Base-by-base conservation (phyloP, 2,113 vertebrate genomes). In the Cariama cristata region DNA sequence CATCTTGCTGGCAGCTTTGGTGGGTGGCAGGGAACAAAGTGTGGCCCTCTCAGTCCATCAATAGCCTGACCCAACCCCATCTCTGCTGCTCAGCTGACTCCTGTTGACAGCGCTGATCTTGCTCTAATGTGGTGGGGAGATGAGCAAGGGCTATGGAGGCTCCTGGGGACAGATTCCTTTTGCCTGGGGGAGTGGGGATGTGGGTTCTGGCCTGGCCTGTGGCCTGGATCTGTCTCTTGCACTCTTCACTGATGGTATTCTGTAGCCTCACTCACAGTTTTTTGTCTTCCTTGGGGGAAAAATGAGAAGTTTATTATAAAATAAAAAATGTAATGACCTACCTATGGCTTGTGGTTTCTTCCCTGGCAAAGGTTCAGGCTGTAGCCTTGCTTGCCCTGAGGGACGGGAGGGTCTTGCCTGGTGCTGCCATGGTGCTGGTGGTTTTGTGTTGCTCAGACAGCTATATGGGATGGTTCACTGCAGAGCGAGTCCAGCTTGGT, bases 281-380 rank as follows among this genome's bases (percentile, higher is more conserved):
- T 90, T 84, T 94, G 89, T 96, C 91, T 97, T 97, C 95, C 84
- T 97, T 58, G 74, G 91, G 92, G 93, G 14, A 76, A 90, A 92
- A 92, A 94, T 90, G 66, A 97, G 63, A 94, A 88, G 58, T 95
- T 96, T 95, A 92, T 95, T 90, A 97, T 95, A 97, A 97, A 98
- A 97, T 95, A 90, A 95, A 95, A 97, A 90, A 86, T n/a, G 72
- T 83, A 86, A 93, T 77, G 79, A 73, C 85, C 13, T 81, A 33
- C 42, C 30, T 58, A 2, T 77, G 64, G 24, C 38, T 88, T 4
- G 2, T 92, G 89, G 55, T 27, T 83, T 63, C 16, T 90, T 95
- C 26, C 33, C 9, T 85, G 42, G 52, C 14, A 64, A 32, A 45
- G 4, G 20, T 47, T 92, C 22, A 38, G 72, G 67, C 26, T 79